Percentiles rank a stretch among this genome's conserved stretches.
Conservation (phyloP, 2,888 invertebrate genomes). For the Eupithecia subumbrata region DNA sequence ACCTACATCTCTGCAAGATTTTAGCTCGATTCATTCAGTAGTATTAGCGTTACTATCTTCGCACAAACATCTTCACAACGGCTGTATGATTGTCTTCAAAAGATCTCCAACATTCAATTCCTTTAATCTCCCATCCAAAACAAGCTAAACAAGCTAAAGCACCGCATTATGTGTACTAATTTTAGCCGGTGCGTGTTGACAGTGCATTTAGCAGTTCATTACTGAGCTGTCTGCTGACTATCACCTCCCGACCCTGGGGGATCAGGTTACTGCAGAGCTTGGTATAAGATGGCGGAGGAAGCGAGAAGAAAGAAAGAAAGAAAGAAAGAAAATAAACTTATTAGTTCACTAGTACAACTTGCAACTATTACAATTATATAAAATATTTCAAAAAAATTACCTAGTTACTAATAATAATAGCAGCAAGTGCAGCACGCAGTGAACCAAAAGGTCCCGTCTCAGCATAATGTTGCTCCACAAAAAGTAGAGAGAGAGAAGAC, state of each 20-base stretch:
- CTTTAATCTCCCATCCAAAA: background rate
- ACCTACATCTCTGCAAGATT: no score
- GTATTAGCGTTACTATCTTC: background rate
- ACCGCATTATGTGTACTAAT: slow-evolving; percentile 35
- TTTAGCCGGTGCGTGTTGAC: slow-evolving; percentile 64
- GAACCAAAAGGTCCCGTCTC: no score
- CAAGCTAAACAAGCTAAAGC: slow-evolving; percentile 11
- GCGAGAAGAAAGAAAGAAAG: no score
- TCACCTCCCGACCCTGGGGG: slow-evolving; percentile 62
- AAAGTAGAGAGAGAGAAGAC: slow-evolving; percentile 9
- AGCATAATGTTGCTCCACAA: no score
- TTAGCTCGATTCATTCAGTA: no score
- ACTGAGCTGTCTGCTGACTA: slow-evolving; percentile 56
- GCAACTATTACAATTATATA: no score
- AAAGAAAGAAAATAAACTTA: no score
- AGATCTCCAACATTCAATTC: background rate
- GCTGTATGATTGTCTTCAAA: background rate
- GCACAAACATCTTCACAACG: no score
- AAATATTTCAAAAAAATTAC: no score
- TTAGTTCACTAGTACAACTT: no score
- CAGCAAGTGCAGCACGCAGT: no score
- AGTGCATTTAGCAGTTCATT: slow-evolving; percentile 73
- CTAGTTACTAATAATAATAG: no score
- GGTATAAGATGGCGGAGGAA: slow-evolving; percentile 2
- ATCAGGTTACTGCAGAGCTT: slow-evolving; percentile 30